Conservation (phyloP, 2,888 invertebrate species). For the Synanthedon andrenaeformis region DNA sequence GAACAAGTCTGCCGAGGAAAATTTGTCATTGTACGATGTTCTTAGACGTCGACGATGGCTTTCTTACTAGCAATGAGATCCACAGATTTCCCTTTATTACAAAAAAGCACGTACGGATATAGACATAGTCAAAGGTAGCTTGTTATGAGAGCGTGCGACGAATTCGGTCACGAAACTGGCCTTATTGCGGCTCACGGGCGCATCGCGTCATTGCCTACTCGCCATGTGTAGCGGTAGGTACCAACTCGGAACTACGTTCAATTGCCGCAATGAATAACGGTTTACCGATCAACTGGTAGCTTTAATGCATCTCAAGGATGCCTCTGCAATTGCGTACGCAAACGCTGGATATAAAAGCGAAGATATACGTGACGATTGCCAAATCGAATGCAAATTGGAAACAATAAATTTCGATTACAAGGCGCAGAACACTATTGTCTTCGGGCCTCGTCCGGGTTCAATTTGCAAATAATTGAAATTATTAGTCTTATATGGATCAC, state of each 20-base stretch:
- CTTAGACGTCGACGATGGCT: too few species aligned
- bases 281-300: slow-evolving; percentile 16
- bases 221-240: too few species aligned
- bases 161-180: slow-evolving; percentile 18
- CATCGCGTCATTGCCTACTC: slow-evolving; percentile 12
- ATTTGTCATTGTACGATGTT: too few species aligned
- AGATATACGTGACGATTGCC: slow-evolving; percentile 22
- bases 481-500: slow-evolving; percentile 28
- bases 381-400: slow-evolving; percentile 29
- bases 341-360: slow-evolving; percentile 7
- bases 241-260: slow-evolving; percentile 14
- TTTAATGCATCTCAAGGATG: slow-evolving; percentile 35
- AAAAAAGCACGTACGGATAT: too few species aligned
- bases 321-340: slow-evolving; percentile 9
- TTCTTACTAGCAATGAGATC: too few species aligned
- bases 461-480: slow-evolving; percentile 41
- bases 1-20: too few species aligned
- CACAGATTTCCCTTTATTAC: too few species aligned
- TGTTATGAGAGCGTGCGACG: slow-evolving; percentile 4
- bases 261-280: slow-evolving; percentile 30
- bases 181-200: slow-evolving; percentile 27
- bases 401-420: slow-evolving; percentile 35
- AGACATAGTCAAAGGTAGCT: too few species aligned
- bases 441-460: slow-evolving; percentile 21
- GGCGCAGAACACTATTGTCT: slow-evolving; percentile 34